Evolutionary conservation across 2,797 vertebrate genomes (phyloP).

Genomic region (Chelidonichthys spinosus): DNA sequence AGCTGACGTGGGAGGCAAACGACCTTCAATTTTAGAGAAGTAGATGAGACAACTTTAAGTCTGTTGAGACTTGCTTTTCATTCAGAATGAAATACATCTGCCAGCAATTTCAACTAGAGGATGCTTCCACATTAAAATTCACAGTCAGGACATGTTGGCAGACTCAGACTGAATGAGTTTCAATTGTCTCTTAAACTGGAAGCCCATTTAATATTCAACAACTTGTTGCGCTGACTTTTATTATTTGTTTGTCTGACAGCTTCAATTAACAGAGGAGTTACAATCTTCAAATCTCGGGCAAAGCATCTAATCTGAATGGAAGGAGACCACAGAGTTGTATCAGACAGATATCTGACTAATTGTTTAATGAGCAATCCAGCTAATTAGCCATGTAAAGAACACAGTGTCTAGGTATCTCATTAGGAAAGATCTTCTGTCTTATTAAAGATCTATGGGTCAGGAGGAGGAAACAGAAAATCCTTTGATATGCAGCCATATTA

Average conservation of each 20-base stretch:
- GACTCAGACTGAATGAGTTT: conserved; percentile 15
- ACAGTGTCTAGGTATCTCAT: conserved; percentile 33
- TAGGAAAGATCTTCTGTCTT: conserved; percentile 39
- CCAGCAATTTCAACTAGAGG: neutral
- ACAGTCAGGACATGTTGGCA: conserved; percentile 7
- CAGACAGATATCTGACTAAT: conserved; percentile 49
- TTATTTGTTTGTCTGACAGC: conserved; percentile 41
- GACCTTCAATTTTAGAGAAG: neutral
- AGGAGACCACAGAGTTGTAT: conserved; percentile 37
- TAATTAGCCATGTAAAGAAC: conserved; percentile 59
- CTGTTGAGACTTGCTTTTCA: neutral
- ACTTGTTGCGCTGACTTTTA: conserved; percentile 34
- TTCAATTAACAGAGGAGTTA: conserved; percentile 37
- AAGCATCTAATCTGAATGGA: conserved; percentile 25
- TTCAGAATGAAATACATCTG: conserved; percentile 23
- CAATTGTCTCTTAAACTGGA: conserved; percentile 16
- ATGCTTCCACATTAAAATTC: conserved; percentile 4
- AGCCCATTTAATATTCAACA: conserved; percentile 28
- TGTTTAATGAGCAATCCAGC: conserved; percentile 45
- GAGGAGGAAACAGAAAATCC: conserved; percentile 6
- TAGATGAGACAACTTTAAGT: neutral
- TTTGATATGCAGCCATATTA: conserved; percentile 23
- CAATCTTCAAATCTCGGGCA: conserved; percentile 45
- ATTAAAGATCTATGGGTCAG: conserved; percentile 37
- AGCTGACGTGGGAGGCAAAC: neutral